phyloP scores from a whole-genome alignment of 2,888 invertebrate species.

The Keiferia lycopersicella region DNA sequence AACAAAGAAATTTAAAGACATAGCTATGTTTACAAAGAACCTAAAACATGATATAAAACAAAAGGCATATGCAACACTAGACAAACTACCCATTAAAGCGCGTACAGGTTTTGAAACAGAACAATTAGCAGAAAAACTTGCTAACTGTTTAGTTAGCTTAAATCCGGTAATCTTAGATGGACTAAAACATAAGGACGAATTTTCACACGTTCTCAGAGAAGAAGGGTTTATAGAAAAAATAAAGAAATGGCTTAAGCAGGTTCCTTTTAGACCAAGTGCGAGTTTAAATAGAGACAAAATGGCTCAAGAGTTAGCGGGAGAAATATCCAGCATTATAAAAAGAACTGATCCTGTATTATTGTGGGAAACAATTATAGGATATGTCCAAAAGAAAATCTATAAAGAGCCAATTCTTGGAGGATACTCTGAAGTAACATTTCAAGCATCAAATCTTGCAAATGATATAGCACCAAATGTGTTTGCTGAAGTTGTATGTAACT shows the following conservation, averaged over 20 bases:
- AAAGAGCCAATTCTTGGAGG: not conserved
- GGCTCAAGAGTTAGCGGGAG: not conserved
- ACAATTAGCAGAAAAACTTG: not conserved
- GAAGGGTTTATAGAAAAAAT: not conserved
- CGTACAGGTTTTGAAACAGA: conserved; percentile 1
- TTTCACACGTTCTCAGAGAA: not conserved
- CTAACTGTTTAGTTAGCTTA: not conserved
- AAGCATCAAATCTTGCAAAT: not conserved
- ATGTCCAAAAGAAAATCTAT: not conserved
- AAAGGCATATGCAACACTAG: not conserved
- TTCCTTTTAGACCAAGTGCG: not conserved
- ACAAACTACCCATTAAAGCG: not conserved
- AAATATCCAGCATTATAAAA: not conserved
- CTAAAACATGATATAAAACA: not conserved
- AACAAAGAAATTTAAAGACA: not conserved
- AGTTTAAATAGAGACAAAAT: not conserved
- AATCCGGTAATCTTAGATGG: not conserved
- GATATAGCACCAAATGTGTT: not conserved
- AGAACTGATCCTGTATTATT: not conserved
- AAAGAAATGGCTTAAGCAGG: not conserved
- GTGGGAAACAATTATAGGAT: not conserved
- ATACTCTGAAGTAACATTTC: not conserved
- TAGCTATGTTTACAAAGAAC: not conserved
- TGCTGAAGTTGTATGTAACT: conserved; percentile 5
- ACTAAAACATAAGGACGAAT: not conserved